Evolutionary conservation across 1,140 invertebrate species (phyloP).

Genomic region (Proctacanthus coquilletti): DNA sequence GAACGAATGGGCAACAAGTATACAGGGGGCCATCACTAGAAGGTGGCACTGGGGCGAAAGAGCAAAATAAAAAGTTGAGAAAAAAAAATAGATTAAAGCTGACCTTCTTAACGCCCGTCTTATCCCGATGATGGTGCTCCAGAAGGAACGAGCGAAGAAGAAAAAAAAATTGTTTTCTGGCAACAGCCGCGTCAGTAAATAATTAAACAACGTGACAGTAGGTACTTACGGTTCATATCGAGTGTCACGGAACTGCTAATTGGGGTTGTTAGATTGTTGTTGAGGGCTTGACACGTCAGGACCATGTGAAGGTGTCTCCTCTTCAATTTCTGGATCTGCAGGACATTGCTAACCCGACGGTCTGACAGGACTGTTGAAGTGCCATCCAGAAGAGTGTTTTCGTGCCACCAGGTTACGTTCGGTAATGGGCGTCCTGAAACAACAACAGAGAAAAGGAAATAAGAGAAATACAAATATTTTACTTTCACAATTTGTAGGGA

Average conservation of each 20-base stretch:
- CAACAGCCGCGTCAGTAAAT: too few species aligned
- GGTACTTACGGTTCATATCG: conserved; percentile 62
- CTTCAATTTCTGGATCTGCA: conserved; percentile 45
- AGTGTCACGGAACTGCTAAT: conserved; percentile 56
- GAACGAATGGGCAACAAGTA: too few species aligned
- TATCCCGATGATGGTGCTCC: too few species aligned
- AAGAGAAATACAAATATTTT: conserved; percentile 4
- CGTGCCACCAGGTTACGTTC: conserved; percentile 71
- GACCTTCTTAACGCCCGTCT: too few species aligned
- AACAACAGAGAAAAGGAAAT: conserved; percentile 6
- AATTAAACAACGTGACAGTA: conserved; percentile 1
- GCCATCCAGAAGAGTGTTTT: conserved; percentile 59
- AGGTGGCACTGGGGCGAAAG: too few species aligned
- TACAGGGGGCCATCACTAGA: too few species aligned
- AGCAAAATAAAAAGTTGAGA: too few species aligned
- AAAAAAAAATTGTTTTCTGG: too few species aligned
- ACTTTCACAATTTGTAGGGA: too few species aligned
- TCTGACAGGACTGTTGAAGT: conserved; percentile 42
- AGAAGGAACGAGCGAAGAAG: too few species aligned
- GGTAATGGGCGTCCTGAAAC: conserved; percentile 57
- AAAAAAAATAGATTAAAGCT: too few species aligned
- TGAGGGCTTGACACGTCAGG: conserved; percentile 58
- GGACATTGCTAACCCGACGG: conserved; percentile 47
- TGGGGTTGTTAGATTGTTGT: conserved; percentile 59
- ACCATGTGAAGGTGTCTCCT: conserved; percentile 49